Evolutionary conservation across 2,113 vertebrate genomes (phyloP).

Genomic region (Jacana jacana): DNA sequence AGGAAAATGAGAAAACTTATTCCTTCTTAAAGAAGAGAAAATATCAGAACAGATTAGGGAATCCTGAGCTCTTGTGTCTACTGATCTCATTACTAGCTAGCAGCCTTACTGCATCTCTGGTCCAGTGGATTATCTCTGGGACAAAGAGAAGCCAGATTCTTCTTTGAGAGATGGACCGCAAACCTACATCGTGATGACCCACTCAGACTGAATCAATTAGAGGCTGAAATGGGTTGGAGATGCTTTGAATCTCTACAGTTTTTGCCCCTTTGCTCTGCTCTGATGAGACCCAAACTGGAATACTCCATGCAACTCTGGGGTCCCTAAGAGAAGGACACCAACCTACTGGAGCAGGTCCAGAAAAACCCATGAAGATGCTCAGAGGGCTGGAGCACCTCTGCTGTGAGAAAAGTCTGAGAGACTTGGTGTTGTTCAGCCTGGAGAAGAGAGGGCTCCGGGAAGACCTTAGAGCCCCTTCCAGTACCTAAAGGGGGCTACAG

Average conservation of each 20-base stretch:
- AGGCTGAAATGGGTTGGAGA: neutral
- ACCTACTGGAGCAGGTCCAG: neutral
- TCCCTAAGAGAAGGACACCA: no score
- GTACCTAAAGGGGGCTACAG: neutral
- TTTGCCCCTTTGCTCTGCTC: neutral
- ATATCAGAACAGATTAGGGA: neutral
- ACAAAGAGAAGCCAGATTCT: neutral
- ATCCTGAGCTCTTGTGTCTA: neutral
- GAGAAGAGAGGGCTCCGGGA: neutral
- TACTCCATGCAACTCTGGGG: neutral
- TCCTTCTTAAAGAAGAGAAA: neutral
- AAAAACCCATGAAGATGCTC: neutral
- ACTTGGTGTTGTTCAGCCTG: no score
- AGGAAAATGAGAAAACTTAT: neutral
- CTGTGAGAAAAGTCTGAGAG: neutral
- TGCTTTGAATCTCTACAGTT: neutral
- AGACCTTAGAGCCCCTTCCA: neutral
- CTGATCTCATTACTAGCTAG: neutral
- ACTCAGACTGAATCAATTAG: neutral
- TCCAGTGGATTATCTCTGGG: neutral
- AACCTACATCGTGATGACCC: neutral
- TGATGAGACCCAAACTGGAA: neutral
- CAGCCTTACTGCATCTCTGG: neutral
- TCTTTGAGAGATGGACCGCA: neutral
- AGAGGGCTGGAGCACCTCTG: neutral